Evolutionary conservation across 1,140 invertebrate species (phyloP).

Genomic region (Bombyx mandarina): DNA sequence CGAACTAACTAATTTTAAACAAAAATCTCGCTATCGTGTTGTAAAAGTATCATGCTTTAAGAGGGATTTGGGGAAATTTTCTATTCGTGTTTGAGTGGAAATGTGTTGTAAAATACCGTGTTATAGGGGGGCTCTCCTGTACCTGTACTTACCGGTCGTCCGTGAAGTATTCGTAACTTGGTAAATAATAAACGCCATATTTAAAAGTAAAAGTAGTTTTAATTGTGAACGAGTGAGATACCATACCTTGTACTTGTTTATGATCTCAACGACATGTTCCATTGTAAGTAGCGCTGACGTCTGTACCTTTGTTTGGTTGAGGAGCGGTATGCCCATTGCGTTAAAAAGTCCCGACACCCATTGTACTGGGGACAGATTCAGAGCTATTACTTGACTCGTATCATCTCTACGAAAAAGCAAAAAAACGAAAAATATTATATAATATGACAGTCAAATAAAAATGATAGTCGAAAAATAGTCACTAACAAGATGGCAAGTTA

Average conservation of each 20-base stretch:
- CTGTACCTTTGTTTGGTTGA: conserved; percentile 25
- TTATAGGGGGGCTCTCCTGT: no score
- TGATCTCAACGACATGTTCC: conserved; percentile 41
- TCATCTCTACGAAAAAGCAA: conserved; percentile 11
- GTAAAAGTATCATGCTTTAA: no score
- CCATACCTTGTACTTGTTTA: conserved; percentile 50
- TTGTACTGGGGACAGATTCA: conserved; percentile 41
- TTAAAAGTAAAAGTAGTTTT: neutral
- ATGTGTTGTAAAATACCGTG: no score
- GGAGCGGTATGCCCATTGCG: conserved; percentile 15
- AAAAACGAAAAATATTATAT: conserved; percentile 3
- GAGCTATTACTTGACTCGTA: conserved; percentile 1
- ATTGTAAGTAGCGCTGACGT: conserved; percentile 28
- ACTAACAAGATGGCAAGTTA: no score
- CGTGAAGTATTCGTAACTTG: conserved; percentile 13
- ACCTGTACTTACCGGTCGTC: no score
- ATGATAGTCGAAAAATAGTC: no score
- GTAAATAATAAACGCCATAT: conserved; percentile 14
- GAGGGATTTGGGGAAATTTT: no score
- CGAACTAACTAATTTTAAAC: no score
- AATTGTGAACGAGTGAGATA: neutral
- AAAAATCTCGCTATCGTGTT: no score
- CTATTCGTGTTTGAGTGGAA: no score
- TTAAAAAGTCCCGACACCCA: conserved; percentile 40
- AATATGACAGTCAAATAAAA: neutral